Conservation (phyloP, 1,140 invertebrate genomes). For the Antheraea mylitta region DNA sequence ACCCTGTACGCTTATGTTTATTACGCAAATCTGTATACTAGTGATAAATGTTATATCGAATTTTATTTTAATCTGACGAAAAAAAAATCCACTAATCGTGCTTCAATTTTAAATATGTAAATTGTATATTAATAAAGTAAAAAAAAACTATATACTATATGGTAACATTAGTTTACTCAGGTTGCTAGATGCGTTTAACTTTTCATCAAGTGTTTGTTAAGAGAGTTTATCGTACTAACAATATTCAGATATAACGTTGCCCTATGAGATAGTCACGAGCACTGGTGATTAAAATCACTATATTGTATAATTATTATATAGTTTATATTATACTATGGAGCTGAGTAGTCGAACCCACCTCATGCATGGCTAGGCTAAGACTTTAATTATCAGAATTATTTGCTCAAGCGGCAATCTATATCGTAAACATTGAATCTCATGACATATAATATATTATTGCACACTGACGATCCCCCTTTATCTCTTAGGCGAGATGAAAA, state of each 20-base stretch:
- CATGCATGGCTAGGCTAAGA: constrained; percentile 71
- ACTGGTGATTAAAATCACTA: constrained; percentile 46
- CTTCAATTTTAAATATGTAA: constrained; percentile 68
- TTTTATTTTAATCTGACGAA: constrained; percentile 53
- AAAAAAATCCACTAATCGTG: constrained; percentile 41
- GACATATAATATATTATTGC: constrained; percentile 46
- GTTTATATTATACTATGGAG: constrained; percentile 28
- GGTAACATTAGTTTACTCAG: constrained; percentile 70
- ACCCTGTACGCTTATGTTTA: constrained; percentile 46
- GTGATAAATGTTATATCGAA: constrained; percentile 36
- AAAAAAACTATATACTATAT: constrained; percentile 43
- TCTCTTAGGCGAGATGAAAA: constrained; percentile 65
- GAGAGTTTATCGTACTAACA: constrained; percentile 45
- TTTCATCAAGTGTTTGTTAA: constrained; percentile 44
- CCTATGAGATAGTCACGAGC: constrained; percentile 43
- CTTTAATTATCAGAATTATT: constrained; percentile 62
- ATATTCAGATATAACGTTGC: constrained; percentile 42
- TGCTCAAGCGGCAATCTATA: constrained; percentile 74
- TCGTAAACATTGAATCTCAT: constrained; percentile 74
- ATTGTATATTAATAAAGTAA: constrained; percentile 68
- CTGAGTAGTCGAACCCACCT: constrained; percentile 67
- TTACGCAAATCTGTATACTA: constrained; percentile 42
- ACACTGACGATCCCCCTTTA: constrained; percentile 48
- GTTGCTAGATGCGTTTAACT: constrained; percentile 69
- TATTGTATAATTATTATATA: constrained; percentile 36